Evolutionary conservation across 1,140 invertebrate species (phyloP).

Genomic region (Brachionus rotundiformis): DNA sequence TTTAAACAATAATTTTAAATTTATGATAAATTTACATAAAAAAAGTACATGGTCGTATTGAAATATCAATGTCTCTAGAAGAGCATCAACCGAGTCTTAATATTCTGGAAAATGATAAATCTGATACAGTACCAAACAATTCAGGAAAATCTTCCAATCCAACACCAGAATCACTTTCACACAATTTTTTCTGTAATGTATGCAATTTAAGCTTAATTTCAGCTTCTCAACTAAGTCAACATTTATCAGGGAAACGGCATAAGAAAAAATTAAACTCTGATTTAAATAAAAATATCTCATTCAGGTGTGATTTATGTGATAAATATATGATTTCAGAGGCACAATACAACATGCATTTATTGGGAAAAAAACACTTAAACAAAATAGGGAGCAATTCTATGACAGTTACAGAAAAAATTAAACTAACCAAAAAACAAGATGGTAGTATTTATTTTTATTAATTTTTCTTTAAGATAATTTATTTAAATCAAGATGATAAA

Average conservation of each 20-base stretch:
- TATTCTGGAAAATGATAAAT: too few species aligned
- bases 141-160: too few species aligned
- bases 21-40: too few species aligned
- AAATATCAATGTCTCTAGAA: too few species aligned
- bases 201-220: background rate
- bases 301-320: background rate
- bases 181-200: background rate
- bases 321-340: background rate
- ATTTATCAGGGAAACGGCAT: constrained; percentile 12
- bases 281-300: background rate
- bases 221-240: background rate
- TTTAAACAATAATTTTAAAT: too few species aligned
- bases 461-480: too few species aligned
- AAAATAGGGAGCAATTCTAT: background rate
- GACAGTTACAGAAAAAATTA: background rate
- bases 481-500: background rate
- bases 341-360: background rate
- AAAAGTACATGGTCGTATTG: too few species aligned
- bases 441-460: background rate
- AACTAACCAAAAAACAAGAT: background rate
- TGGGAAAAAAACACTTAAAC: constrained; percentile 28
- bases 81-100: too few species aligned
- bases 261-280: constrained; percentile 13
- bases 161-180: background rate
- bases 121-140: too few species aligned